Evolutionary conservation across 2,888 invertebrate species (phyloP), one percentile per base, ranked within the genome.

Genomic region (Parnassius smintheus): DNA sequence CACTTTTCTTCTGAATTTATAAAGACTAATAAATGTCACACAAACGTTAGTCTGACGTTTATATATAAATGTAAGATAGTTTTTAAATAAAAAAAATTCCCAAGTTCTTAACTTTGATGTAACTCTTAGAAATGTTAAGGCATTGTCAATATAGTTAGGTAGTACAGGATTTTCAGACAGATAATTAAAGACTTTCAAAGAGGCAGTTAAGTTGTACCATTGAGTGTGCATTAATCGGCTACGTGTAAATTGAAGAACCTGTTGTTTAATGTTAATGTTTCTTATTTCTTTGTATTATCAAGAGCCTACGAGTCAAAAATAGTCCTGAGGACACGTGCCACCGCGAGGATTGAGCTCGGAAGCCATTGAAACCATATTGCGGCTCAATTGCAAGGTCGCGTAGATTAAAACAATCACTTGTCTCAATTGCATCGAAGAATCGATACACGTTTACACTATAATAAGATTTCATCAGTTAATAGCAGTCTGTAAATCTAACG

Each of bases 301-400:
- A 44, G 44, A 11, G 44, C 44, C 11, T 50, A 35, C 8, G n/a
- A n/a, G 44, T 63, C 45, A 51, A 63, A 50, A 59, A 45, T 51
- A 44, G 35, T 50, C 18, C 41, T 44, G 2, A 18, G 13, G 42
- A 63, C 59, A 59, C 45, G 62, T 63, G 55, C 46, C 49, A 49
- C 44, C 44, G 44, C n/a, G 12, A 55, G 50, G 49, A 44, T 50
- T 44, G n/a, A 51, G 56, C 59, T 56, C 46, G 42, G 64, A 64
- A 64, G 64, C 64, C 64, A 59, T 59, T 59, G 64, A 64, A 64
- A 64, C 59, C 59, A 56, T 64, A 64, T 60, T 59, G 59, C 64
- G 59, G 59, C 64, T n/a, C 48, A 48, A 52, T 51, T 53, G 56
- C 59, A 64, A 64, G 64, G 64, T 59, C 64, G 59, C 49, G 25